A percentile compares a stretch with the other conserved stretches of the same genome.
Evolutionary conservation across 2,797 vertebrate species (phyloP).

Genomic region (Macrochelys suwanniensis): DNA sequence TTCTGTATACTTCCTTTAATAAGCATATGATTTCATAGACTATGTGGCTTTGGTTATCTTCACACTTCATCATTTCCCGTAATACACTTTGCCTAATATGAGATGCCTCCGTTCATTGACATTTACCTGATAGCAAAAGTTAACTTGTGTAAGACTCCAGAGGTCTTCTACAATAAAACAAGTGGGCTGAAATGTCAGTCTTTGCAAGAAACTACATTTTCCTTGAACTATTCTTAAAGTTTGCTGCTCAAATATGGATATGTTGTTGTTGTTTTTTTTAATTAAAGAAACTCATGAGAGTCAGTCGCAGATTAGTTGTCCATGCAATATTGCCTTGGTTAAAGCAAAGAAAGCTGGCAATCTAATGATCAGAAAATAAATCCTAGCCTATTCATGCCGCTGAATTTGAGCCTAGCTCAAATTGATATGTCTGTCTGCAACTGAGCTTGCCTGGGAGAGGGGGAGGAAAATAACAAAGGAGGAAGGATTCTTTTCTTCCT

Average conservation of each 20-base stretch:
- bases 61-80: not conserved
- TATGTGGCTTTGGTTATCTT: not conserved
- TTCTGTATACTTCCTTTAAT: not conserved
- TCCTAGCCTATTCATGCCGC: not conserved
- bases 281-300: not conserved
- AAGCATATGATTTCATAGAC: not conserved
- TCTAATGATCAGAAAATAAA: not conserved
- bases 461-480: not conserved
- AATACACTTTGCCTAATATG: not conserved
- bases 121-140: not conserved
- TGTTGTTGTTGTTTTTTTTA: not conserved
- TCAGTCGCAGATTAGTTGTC: not conserved
- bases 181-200: not conserved
- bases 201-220: not conserved
- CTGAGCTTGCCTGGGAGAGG: not conserved
- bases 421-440: not conserved
- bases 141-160: not conserved
- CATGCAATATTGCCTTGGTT: not conserved
- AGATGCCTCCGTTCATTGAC: not conserved
- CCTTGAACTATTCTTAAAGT: not conserved
- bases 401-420: not conserved
- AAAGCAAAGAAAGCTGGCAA: not conserved
- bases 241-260: not conserved
- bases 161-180: not conserved
- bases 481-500: rapidly evolving